phyloP scores from a whole-genome alignment of 2,113 vertebrate genomes.

The Theropithecus gelada region DNA sequence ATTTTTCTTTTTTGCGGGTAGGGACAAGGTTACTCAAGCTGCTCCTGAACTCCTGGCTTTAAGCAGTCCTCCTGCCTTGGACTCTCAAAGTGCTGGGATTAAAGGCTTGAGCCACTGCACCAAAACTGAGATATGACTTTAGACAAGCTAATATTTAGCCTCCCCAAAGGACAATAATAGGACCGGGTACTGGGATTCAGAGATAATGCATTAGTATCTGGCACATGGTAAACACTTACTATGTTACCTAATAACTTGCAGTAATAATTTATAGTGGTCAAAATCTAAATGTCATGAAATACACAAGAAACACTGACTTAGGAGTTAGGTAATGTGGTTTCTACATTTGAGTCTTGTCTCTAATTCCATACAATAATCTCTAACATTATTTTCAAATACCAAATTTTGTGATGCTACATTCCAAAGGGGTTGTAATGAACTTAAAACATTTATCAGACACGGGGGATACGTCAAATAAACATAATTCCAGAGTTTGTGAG shows the following conservation, averaged over 20 bases:
- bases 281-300: conserved; percentile 2
- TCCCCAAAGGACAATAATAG: background rate
- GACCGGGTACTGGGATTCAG: background rate
- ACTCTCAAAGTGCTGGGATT: no score
- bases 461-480: background rate
- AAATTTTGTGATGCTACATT: background rate
- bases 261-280: background rate
- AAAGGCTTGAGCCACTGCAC: no score
- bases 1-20: no score
- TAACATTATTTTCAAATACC: background rate
- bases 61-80: no score
- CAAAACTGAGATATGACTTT: background rate
- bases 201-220: conserved; percentile 8
- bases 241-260: conserved; percentile 1
- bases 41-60: no score
- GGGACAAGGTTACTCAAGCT: no score
- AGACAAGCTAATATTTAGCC: background rate
- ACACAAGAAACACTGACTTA: background rate
- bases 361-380: background rate
- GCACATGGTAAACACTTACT: background rate
- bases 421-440: conserved; percentile 1
- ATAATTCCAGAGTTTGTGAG: background rate
- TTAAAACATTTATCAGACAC: conserved; percentile 8
- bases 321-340: background rate
- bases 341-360: background rate